These are phyloP conservation scores for Ictalurus furcatus DNA, from an alignment of 2,113 vertebrate species.

Conservation along the genomic window DNA sequence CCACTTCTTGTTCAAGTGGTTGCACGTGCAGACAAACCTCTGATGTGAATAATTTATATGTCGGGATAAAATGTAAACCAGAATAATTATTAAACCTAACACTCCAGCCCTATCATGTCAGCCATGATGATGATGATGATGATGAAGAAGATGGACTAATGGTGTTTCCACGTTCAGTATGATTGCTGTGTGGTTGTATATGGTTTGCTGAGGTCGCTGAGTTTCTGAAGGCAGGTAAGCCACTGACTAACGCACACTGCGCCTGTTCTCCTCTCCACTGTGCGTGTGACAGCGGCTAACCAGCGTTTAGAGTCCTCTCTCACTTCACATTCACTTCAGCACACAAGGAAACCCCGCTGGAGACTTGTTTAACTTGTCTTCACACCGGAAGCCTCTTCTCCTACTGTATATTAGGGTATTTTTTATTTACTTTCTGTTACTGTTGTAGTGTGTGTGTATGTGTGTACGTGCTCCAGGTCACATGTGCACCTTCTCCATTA, in stretches of 20 bases:
- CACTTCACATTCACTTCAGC: conserved; percentile 30
- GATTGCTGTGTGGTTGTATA: not conserved
- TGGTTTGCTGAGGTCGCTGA: not conserved
- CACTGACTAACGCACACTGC: conserved; percentile 99
- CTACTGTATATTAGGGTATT: not conserved
- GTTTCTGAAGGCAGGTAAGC: conserved; percentile 88
- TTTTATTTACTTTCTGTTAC: not conserved
- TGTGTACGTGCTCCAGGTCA: conserved; percentile 28
- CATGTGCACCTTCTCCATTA: not conserved
- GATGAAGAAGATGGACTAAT: not conserved
- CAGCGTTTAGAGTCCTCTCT: conserved; percentile 83
- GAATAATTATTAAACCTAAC: not conserved
- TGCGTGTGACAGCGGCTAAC: conserved; percentile 99
- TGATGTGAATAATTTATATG: not conserved
- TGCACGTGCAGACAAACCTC: not conserved
- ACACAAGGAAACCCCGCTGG: conserved; percentile 12
- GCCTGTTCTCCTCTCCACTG: conserved; percentile 89
- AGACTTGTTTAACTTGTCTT: conserved; percentile 36
- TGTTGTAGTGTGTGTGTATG: not conserved
- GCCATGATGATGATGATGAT: too few relatives aligned
- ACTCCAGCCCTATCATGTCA: not conserved
- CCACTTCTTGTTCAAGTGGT: not conserved
- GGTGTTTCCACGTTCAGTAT: not conserved
- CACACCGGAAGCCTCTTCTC: conserved; percentile 14
- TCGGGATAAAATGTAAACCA: not conserved